phyloP scores from a whole-genome alignment of 2,888 invertebrate genomes.

The Electrophaes corylata region DNA sequence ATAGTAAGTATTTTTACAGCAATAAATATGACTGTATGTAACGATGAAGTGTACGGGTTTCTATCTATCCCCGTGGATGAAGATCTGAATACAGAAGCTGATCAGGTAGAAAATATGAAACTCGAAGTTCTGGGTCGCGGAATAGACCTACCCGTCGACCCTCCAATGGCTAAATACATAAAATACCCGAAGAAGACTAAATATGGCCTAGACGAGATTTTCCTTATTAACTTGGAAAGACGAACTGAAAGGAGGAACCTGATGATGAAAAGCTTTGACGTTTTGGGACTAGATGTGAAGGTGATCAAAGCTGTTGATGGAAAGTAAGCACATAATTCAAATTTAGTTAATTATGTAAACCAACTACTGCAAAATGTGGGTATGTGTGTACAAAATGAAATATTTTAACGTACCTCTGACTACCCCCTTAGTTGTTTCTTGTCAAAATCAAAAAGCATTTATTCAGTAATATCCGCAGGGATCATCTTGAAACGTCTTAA shows the following conservation, averaged over 20 bases:
- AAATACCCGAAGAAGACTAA: slow-evolving; percentile 81
- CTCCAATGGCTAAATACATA: slow-evolving; percentile 62
- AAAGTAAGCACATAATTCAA: slow-evolving; percentile 76
- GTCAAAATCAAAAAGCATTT: too few species aligned
- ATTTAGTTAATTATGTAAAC: too few species aligned
- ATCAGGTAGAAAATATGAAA: slow-evolving; percentile 90
- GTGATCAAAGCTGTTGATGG: slow-evolving; percentile 95
- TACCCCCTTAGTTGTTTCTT: too few species aligned
- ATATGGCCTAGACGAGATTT: slow-evolving; percentile 91
- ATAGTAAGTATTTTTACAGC: slow-evolving; percentile 12
- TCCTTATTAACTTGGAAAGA: slow-evolving; percentile 95
- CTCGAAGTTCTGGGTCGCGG: slow-evolving; percentile 88
- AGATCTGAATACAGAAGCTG: slow-evolving; percentile 74
- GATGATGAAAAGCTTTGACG: slow-evolving; percentile 92
- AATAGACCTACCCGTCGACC: slow-evolving; percentile 68
- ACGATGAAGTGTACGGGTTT: slow-evolving; percentile 92
- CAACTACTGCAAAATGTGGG: too few species aligned
- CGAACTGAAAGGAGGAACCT: slow-evolving; percentile 90
- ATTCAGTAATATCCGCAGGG: too few species aligned
- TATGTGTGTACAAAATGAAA: too few species aligned
- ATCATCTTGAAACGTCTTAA: too few species aligned
- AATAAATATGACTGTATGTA: slow-evolving; percentile 77
- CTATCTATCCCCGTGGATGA: slow-evolving; percentile 92
- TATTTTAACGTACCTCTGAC: too few species aligned
- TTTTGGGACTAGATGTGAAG: slow-evolving; percentile 91